These are phyloP conservation scores for Salvelinus namaycush DNA, from an alignment of 2,113 vertebrate genomes.

Conservation along the genomic window DNA sequence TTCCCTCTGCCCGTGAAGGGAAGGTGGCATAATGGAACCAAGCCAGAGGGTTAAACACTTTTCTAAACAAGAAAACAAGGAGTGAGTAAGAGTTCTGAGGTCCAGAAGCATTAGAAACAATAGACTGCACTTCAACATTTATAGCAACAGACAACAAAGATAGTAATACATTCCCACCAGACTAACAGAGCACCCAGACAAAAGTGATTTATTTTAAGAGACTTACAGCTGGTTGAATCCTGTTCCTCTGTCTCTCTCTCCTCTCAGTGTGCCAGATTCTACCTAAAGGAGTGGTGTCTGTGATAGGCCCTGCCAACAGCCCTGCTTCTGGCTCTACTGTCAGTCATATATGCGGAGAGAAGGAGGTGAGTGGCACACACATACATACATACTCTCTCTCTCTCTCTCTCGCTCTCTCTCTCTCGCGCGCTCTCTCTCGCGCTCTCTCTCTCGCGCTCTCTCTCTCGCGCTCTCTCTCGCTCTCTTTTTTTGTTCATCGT, in stretches of 20 bases:
- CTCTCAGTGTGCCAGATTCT: constrained; percentile 86
- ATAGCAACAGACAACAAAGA: too few relatives aligned
- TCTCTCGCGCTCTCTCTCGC: too few relatives aligned
- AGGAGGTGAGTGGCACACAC: constrained; percentile 76
- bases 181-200: too few relatives aligned
- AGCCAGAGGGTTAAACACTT: too few relatives aligned
- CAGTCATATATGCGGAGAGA: constrained; percentile 91
- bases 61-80: too few relatives aligned
- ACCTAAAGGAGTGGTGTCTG: constrained; percentile 86
- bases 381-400: constrained; percentile 2
- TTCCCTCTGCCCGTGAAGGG: neutral
- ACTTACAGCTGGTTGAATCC: neutral
- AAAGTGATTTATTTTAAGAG: too few relatives aligned
- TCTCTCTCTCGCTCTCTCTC: too few relatives aligned
- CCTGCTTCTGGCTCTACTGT: constrained; percentile 86
- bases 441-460: neutral
- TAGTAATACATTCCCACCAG: too few relatives aligned
- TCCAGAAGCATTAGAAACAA: too few relatives aligned
- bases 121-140: too few relatives aligned
- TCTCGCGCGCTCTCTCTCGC: too few relatives aligned
- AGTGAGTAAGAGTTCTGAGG: too few relatives aligned
- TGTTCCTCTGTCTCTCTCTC: neutral
- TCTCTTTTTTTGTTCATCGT: neutral
- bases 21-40: neutral
- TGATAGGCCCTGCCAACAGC: constrained; percentile 85